Conservation (phyloP, 2,797 vertebrate species). For the Austrolebias charrua region DNA sequence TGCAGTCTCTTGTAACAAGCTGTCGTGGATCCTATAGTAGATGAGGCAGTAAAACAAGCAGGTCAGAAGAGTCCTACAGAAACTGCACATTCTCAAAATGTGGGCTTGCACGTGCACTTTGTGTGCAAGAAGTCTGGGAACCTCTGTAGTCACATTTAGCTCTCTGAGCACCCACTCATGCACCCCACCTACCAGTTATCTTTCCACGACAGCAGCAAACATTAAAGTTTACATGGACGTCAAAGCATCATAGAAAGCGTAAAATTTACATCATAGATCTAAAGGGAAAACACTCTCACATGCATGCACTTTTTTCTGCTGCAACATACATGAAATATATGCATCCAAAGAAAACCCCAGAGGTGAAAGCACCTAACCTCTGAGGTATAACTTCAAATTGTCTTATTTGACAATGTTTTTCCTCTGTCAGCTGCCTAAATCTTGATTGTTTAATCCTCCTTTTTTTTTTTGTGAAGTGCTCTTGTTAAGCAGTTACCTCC, state of each 20-base stretch:
- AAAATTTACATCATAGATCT: slow-evolving; percentile 47
- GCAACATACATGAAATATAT: slow-evolving; percentile 19
- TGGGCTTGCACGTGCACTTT: slow-evolving; percentile 8
- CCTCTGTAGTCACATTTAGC: slow-evolving; percentile 17
- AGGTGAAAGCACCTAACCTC: slow-evolving; percentile 17
- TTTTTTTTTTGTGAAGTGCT: slow-evolving; percentile 14
- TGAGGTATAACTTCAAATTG: slow-evolving; percentile 20
- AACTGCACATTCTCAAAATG: slow-evolving; percentile 11
- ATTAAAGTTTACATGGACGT: slow-evolving; percentile 24
- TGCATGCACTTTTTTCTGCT: slow-evolving; percentile 6
- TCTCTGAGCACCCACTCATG: slow-evolving; percentile 17
- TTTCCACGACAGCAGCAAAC: slow-evolving; percentile 24
- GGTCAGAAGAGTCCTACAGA: slow-evolving; percentile 8
- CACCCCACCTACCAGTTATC: not conserved
- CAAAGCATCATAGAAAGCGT: slow-evolving; percentile 45
- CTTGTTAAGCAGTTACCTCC: slow-evolving; percentile 22
- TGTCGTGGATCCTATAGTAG: not conserved
- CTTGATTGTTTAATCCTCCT: slow-evolving; percentile 20
- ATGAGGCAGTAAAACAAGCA: not conserved
- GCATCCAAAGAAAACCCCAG: slow-evolving; percentile 29
- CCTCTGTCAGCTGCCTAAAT: slow-evolving; percentile 22
- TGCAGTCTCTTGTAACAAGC: not conserved
- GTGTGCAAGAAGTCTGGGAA: slow-evolving; percentile 7
- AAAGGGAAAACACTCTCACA: slow-evolving; percentile 8
- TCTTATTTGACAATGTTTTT: slow-evolving; percentile 35